Percentiles rank a stretch among this genome's conserved stretches.
These are phyloP conservation scores for Dromococcyx pavoninus DNA, from an alignment of 2,797 vertebrate genomes.

Conservation along the genomic window DNA sequence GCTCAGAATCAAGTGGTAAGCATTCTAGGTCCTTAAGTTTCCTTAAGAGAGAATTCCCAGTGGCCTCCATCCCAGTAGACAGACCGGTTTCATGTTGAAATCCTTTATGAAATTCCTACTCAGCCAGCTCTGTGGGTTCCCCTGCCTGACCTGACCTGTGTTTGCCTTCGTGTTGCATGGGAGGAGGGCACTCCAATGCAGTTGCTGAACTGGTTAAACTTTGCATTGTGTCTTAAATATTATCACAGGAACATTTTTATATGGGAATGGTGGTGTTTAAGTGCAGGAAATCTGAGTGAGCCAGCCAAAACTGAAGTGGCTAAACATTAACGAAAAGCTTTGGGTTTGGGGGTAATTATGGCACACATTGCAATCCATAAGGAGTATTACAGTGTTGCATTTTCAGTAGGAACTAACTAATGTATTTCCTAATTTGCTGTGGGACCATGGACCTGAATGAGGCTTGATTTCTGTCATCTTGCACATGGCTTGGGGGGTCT, in stretches of 20 bases:
- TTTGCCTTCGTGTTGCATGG: neutral
- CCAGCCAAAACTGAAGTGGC: neutral
- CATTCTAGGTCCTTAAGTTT: neutral
- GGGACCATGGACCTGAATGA: neutral
- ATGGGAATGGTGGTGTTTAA: neutral
- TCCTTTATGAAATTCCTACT: neutral
- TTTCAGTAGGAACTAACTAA: neutral
- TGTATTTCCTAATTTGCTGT: neutral
- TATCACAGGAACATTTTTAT: neutral
- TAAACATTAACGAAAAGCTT: neutral
- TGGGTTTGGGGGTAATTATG: neutral
- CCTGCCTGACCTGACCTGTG: neutral
- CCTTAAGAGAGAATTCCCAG: neutral
- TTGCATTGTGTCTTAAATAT: neutral
- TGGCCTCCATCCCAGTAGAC: neutral
- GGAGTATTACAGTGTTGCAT: neutral
- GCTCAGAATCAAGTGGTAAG: slow-evolving; percentile 99
- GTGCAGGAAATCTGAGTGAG: neutral
- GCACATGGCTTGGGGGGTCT: neutral
- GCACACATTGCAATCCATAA: neutral
- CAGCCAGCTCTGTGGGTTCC: neutral
- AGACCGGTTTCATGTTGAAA: neutral
- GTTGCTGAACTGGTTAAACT: neutral
- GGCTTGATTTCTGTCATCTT: neutral
- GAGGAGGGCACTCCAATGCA: neutral